Evolutionary conservation across 2,888 invertebrate species (phyloP), one percentile per base, ranked within the genome.

Genomic region (Tipula vernalis): DNA sequence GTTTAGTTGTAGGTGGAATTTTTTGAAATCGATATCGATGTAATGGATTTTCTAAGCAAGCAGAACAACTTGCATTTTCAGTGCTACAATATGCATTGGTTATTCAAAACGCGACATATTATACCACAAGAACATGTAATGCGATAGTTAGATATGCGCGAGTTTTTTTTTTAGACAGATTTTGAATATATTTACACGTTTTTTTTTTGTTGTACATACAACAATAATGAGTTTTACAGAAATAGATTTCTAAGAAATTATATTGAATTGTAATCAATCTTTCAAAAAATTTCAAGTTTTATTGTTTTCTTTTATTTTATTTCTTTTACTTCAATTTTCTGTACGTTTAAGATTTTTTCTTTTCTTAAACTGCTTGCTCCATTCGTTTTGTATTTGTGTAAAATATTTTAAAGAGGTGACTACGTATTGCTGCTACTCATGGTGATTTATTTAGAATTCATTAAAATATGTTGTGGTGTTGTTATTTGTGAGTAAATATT

Each of bases 191-290:
- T 71, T 71, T 71, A 71, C 28, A 28, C 28, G 71, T 71, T 71
- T 18, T 71, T 28, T 28, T 28, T 28, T 28, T 28, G 28, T 28
- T 28, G 28, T 28, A 71, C n/a, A 71, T 8, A 71, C 71, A 71
- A 71, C 8, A 71, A 71, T 71, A 28, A 71, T 28, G 10, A 18
- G 28, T 28, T 71, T 71, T 71, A 71, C 71, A 71, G 71, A 71
- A 71, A 71, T 71, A 71, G 28, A 71, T 71, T 71, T 71, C 71
- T 71, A 28, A 71, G 71, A 71, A 71, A 71, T 71, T 28, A 28
- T 71, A 71, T 71, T 71, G 71, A 71, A 71, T 71, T 71, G 71
- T 71, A 71, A 71, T 71, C 71, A 71, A 71, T 71, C 71, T 71
- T 28, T 71, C 18, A 12, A 71, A 71, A 71, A 71, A 71, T 28